phyloP scores from a whole-genome alignment of 2,888 invertebrate species.

The Catonia carolina region DNA sequence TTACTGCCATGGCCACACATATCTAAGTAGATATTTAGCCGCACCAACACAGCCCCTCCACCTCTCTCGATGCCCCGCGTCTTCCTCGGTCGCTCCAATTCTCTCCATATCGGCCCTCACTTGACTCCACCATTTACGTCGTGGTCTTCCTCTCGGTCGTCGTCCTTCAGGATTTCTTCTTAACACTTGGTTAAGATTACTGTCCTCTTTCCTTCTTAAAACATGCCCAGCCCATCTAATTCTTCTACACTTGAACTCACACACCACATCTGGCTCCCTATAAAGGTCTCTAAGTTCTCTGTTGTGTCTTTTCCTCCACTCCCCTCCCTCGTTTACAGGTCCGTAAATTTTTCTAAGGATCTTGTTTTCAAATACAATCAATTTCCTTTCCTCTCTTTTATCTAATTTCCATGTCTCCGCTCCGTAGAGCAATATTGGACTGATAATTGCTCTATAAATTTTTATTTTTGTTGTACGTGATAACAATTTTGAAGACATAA shows the following conservation, averaged over 20 bases:
- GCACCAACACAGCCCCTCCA: slow-evolving; percentile 8
- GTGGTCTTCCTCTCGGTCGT: slow-evolving; percentile 1
- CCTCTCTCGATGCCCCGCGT: neutral
- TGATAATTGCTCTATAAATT: slow-evolving; percentile 8
- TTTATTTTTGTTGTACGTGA: no score
- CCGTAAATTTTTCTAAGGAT: slow-evolving; percentile 3
- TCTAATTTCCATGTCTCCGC: neutral
- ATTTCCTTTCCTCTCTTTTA: slow-evolving; percentile 6
- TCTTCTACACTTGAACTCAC: slow-evolving; percentile 7
- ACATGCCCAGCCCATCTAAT: slow-evolving; percentile 14
- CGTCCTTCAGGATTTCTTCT: slow-evolving; percentile 11
- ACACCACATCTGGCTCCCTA: neutral
- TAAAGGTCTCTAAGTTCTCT: neutral
- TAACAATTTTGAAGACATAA: no score
- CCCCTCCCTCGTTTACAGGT: neutral
- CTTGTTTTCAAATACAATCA: neutral
- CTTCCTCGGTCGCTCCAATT: slow-evolving; percentile 10
- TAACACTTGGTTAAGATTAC: neutral
- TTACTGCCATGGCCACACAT: slow-evolving; percentile 5
- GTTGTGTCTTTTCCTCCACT: neutral
- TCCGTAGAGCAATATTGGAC: neutral
- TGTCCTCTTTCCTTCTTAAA: slow-evolving; percentile 2
- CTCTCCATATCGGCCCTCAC: slow-evolving; percentile 1
- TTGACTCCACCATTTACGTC: slow-evolving; percentile 7
- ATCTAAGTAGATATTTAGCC: slow-evolving; percentile 1